A percentile compares a stretch with the other conserved stretches of the same genome.
Conservation (phyloP, 2,888 invertebrate genomes). For the Agrypnus murinus region DNA sequence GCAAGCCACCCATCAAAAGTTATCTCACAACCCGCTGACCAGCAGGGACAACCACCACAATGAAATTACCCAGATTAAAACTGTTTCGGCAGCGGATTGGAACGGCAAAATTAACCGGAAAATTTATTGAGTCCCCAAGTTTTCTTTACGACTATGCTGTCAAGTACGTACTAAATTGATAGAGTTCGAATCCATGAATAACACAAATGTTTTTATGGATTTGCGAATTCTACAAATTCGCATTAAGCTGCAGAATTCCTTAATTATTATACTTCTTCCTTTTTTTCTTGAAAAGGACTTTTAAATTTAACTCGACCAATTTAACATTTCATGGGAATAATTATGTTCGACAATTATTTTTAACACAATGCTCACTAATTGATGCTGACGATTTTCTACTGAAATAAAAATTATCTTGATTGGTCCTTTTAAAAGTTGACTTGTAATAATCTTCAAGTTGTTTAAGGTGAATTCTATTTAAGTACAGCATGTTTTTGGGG, state of each 20-base stretch:
- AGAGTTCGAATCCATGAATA: slow-evolving; percentile 19
- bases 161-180: slow-evolving; percentile 22
- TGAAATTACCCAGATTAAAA: slow-evolving; percentile 50
- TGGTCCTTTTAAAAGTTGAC: too few relatives aligned
- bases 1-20: slow-evolving; percentile 49
- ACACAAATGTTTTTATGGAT: slow-evolving; percentile 14
- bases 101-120: slow-evolving; percentile 42
- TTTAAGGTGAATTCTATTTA: too few relatives aligned
- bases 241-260: slow-evolving; percentile 9
- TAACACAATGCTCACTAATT: too few relatives aligned
- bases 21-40: slow-evolving; percentile 49
- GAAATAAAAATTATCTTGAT: too few relatives aligned
- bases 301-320: too few relatives aligned
- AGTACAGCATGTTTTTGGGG: too few relatives aligned
- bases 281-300: too few relatives aligned
- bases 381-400: too few relatives aligned
- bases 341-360: too few relatives aligned
- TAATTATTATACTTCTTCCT: background rate
- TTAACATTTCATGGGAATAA: too few relatives aligned
- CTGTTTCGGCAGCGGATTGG: slow-evolving; percentile 43
- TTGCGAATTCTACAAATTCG: slow-evolving; percentile 7
- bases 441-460: too few relatives aligned
- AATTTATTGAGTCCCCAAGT: slow-evolving; percentile 36
- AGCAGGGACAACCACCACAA: slow-evolving; percentile 40
- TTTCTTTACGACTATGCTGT: slow-evolving; percentile 32